A percentile compares a stretch with the other conserved stretches of the same genome.
phyloP scores from a whole-genome alignment of 2,113 vertebrate genomes.

The Platycercus adscitus region DNA sequence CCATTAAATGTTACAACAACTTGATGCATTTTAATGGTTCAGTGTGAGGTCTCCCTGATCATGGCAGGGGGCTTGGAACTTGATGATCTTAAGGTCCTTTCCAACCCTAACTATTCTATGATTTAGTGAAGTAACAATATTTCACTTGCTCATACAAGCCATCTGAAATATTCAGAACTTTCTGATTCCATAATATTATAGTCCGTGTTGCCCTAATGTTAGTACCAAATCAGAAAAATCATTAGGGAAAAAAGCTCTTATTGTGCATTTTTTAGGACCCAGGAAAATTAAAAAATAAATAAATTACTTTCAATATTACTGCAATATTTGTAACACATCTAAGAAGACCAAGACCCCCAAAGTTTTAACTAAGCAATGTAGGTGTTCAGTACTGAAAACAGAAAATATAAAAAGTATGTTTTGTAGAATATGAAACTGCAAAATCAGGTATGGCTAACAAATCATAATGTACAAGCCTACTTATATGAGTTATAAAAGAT shows the following conservation, averaged over 20 bases:
- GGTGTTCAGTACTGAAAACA: not conserved
- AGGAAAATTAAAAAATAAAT: not conserved
- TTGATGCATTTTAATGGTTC: not conserved
- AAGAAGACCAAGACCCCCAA: not conserved
- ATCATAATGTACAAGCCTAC: not conserved
- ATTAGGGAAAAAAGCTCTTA: not conserved
- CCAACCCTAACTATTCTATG: too few relatives aligned
- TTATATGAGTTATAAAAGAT: not conserved
- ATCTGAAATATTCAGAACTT: not conserved
- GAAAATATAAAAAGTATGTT: not conserved
- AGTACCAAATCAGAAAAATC: not conserved
- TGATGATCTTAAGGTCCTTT: too few relatives aligned
- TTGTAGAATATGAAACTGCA: not conserved
- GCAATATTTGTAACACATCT: not conserved
- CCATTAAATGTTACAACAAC: not conserved
- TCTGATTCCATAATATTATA: not conserved
- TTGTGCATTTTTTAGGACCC: not conserved
- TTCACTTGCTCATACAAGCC: not conserved
- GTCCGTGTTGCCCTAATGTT: not conserved
- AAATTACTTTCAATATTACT: not conserved
- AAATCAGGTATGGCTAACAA: not conserved
- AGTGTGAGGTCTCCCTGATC: too few relatives aligned
- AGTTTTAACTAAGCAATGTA: not conserved
- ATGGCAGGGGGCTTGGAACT: too few relatives aligned
- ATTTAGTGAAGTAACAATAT: not conserved